These are phyloP conservation scores for Syrphus vitripennis DNA, from an alignment of 2,888 invertebrate genomes.

Conservation along the genomic window DNA sequence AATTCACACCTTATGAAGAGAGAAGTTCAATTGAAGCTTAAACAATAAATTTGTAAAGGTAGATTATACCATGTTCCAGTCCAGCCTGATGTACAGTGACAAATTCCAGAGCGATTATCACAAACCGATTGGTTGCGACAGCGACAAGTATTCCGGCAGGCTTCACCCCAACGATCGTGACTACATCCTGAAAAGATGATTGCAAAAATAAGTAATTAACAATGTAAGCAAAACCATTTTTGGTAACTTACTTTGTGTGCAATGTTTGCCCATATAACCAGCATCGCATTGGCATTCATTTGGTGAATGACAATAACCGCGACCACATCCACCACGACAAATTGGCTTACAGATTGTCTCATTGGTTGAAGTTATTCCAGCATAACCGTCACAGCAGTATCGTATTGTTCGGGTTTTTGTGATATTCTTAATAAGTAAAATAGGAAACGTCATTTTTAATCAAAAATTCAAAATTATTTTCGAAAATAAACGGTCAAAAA, in stretches of 20 bases:
- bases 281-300: conserved; percentile 84
- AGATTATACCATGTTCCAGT: conserved; percentile 85
- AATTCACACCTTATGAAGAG: conserved; percentile 76
- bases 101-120: conserved; percentile 85
- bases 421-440: conserved; percentile 83
- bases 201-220: conserved; percentile 12
- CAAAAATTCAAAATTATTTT: neutral
- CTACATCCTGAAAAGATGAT: conserved; percentile 84
- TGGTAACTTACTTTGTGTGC: conserved; percentile 78
- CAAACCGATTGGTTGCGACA: conserved; percentile 86
- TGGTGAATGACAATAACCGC: conserved; percentile 83
- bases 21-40: neutral
- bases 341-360: conserved; percentile 80
- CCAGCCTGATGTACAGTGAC: conserved; percentile 87
- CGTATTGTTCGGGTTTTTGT: conserved; percentile 86
- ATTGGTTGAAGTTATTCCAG: conserved; percentile 81
- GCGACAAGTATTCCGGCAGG: conserved; percentile 86
- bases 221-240: neutral
- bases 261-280: conserved; percentile 81
- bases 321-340: conserved; percentile 79
- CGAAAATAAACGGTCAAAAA: neutral
- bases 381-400: conserved; percentile 90
- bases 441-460: too few relatives aligned
- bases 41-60: neutral
- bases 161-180: conserved; percentile 87